Evolutionary conservation across 1,140 invertebrate genomes (phyloP).

Genomic region (Fopius arisanus): DNA sequence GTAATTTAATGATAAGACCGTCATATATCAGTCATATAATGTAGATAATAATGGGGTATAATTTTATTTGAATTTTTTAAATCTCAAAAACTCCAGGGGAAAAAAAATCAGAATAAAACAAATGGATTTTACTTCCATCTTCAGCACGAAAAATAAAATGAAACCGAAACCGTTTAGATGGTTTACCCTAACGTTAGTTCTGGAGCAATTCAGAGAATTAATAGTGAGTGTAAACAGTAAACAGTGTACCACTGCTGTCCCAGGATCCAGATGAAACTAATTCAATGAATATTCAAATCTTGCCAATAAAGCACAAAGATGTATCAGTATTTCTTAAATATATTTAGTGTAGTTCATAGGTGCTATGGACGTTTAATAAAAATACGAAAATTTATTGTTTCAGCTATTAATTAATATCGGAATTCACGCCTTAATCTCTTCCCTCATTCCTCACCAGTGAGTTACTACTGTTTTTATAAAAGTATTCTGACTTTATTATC

Average conservation of each 20-base stretch:
- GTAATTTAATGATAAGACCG: neutral
- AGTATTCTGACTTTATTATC: too few relatives aligned
- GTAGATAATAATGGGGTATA: neutral
- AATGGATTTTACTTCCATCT: too few relatives aligned
- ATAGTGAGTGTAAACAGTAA: neutral
- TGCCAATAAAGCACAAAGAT: slow-evolving; percentile 18
- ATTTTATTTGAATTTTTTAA: too few relatives aligned
- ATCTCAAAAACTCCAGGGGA: too few relatives aligned
- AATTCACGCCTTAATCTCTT: too few relatives aligned
- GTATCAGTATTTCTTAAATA: slow-evolving; percentile 22
- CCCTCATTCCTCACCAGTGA: too few relatives aligned
- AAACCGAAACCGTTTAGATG: too few relatives aligned
- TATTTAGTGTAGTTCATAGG: slow-evolving; percentile 16
- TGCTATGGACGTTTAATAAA: slow-evolving; percentile 15
- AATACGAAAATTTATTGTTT: neutral
- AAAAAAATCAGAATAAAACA: too few relatives aligned
- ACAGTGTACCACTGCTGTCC: slow-evolving; percentile 17
- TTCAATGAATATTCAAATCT: neutral
- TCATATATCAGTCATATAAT: neutral
- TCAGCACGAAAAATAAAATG: too few relatives aligned
- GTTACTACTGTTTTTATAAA: too few relatives aligned
- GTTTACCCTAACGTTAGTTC: too few relatives aligned
- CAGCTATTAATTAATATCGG: too few relatives aligned
- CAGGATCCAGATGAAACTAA: slow-evolving; percentile 11
- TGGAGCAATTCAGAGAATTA: neutral